Conservation (phyloP, 2,888 invertebrate genomes). For the Psylliodes chrysocephalus region DNA sequence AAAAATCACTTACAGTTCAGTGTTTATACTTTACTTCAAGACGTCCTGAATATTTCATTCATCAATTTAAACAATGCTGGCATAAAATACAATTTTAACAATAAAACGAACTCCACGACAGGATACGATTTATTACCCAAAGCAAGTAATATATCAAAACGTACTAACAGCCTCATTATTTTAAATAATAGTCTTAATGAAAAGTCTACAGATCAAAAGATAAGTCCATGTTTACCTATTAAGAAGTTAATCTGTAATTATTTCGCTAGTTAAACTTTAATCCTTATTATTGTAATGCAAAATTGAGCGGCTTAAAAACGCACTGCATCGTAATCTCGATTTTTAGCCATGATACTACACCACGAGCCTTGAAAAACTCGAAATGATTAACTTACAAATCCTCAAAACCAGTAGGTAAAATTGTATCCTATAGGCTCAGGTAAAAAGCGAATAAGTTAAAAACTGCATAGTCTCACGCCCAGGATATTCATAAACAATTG, state of each 20-base stretch:
- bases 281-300: slow-evolving; percentile 18
- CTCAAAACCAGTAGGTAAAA: neutral
- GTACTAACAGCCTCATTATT: neutral
- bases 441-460: slow-evolving; percentile 32
- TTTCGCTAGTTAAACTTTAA: slow-evolving; percentile 5
- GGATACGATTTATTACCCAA: neutral
- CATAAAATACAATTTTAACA: too few relatives aligned
- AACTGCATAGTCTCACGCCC: slow-evolving; percentile 59
- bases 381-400: neutral
- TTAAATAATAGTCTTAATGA: neutral
- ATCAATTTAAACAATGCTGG: too few relatives aligned
- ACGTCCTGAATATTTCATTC: too few relatives aligned
- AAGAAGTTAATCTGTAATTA: slow-evolving; percentile 21
- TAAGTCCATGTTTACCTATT: slow-evolving; percentile 18
- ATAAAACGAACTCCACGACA: neutral
- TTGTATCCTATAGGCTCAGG: slow-evolving; percentile 19
- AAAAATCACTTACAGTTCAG: too few relatives aligned
- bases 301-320: slow-evolving; percentile 14
- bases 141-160: neutral
- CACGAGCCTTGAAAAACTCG: neutral
- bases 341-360: slow-evolving; percentile 15
- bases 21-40: too few relatives aligned
- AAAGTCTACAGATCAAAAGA: slow-evolving; percentile 4
- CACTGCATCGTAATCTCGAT: slow-evolving; percentile 19
- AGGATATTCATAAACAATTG: slow-evolving; percentile 46